These are phyloP conservation scores for Habroteleia sp. DNA, from an alignment of 2,888 invertebrate species.

Conservation along the genomic window DNA sequence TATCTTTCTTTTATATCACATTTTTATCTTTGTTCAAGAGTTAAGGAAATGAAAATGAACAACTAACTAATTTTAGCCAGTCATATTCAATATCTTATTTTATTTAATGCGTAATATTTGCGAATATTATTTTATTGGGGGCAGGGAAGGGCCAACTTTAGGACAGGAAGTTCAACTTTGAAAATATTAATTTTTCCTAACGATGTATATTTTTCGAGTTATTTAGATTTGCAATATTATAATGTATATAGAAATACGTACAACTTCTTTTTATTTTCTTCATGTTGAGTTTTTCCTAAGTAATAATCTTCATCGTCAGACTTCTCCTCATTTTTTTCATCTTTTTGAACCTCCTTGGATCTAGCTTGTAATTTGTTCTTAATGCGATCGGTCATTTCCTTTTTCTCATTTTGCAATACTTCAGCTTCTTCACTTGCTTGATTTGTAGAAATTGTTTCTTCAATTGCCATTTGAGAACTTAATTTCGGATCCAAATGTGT, in stretches of 20 bases:
- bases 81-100: too few species aligned
- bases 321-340: slow-evolving; percentile 62
- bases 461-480: slow-evolving; percentile 87
- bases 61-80: too few species aligned
- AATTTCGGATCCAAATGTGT: slow-evolving; percentile 93
- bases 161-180: too few species aligned
- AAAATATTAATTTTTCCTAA: too few species aligned
- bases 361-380: slow-evolving; percentile 74
- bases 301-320: slow-evolving; percentile 83
- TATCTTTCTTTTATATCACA: too few species aligned
- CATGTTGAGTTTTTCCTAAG: slow-evolving; percentile 85
- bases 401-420: slow-evolving; percentile 74
- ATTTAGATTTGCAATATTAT: too few species aligned
- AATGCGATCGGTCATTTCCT: slow-evolving; percentile 76
- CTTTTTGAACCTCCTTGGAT: slow-evolving; percentile 59
- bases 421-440: slow-evolving; percentile 69
- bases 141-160: too few species aligned
- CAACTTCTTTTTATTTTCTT: slow-evolving; percentile 84
- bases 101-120: too few species aligned
- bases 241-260: slow-evolving; percentile 70
- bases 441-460: slow-evolving; percentile 69
- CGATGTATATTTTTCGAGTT: too few species aligned
- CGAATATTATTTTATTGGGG: too few species aligned
- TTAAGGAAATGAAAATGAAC: too few species aligned
- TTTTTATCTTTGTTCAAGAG: too few species aligned